Conservation (phyloP, 2,797 vertebrate species). For the Sebastes reedi region DNA sequence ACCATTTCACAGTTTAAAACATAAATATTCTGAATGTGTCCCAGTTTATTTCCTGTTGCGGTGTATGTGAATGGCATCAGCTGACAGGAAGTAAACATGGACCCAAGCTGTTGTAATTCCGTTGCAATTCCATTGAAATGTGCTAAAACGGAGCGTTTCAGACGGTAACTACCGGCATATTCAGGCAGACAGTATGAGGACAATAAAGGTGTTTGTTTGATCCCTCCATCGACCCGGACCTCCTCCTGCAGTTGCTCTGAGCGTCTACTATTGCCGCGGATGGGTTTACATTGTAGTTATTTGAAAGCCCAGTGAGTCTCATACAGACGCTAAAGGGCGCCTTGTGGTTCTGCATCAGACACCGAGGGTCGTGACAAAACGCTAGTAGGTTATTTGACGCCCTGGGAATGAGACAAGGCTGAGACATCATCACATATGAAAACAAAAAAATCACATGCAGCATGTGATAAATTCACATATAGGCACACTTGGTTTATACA, state of each 20-base stretch:
- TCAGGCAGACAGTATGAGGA: too few relatives aligned
- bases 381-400: neutral
- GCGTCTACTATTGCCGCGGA: neutral
- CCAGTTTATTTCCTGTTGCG: too few relatives aligned
- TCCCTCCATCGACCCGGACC: rapidly evolving
- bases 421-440: neutral
- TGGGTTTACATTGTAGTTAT: neutral
- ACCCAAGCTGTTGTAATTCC: too few relatives aligned
- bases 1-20: too few relatives aligned
- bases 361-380: too few relatives aligned
- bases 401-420: neutral
- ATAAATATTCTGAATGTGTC: too few relatives aligned
- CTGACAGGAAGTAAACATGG: too few relatives aligned
- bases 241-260: neutral
- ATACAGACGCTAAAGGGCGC: neutral
- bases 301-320: neutral
- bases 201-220: too few relatives aligned
- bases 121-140: too few relatives aligned
- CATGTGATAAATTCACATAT: neutral
- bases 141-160: too few relatives aligned
- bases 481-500: neutral
- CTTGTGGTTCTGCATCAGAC: neutral
- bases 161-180: rapidly evolving
- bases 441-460: neutral
- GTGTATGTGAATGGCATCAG: too few relatives aligned